phyloP scores from a whole-genome alignment of 2,113 vertebrate species.

The human region DNA sequence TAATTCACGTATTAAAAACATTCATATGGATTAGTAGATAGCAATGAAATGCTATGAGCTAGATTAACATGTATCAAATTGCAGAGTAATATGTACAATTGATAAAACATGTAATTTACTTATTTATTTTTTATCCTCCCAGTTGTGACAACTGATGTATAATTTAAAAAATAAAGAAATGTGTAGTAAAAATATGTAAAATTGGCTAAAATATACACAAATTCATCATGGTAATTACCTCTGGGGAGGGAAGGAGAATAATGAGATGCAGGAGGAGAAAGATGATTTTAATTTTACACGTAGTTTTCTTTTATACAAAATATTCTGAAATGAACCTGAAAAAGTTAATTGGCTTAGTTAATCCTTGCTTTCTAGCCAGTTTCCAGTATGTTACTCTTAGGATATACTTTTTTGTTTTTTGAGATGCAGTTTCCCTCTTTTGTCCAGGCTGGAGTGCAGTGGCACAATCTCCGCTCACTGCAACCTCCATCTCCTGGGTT shows the following conservation, averaged over 20 bases:
- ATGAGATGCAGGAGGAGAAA: background rate
- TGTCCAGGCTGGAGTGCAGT: too few relatives aligned
- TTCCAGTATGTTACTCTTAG: background rate
- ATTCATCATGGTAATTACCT: background rate
- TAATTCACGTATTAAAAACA: background rate
- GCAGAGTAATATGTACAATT: background rate
- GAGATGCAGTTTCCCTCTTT: too few relatives aligned
- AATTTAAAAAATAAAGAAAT: background rate
- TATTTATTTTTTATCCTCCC: too few relatives aligned
- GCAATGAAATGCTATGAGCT: background rate
- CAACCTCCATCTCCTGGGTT: too few relatives aligned
- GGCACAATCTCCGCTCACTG: too few relatives aligned
- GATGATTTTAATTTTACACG: background rate
- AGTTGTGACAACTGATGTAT: too few relatives aligned
- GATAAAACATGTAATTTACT: background rate
- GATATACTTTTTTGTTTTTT: background rate
- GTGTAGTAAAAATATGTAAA: background rate
- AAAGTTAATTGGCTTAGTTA: background rate
- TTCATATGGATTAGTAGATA: background rate
- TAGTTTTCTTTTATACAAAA: background rate
- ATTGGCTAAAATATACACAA: background rate
- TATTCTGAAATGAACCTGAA: background rate
- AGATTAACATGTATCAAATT: background rate
- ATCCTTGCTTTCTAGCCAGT: background rate
- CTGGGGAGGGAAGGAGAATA: background rate